Conservation (phyloP, 2,888 invertebrate species). For the Abscondita cerata region DNA sequence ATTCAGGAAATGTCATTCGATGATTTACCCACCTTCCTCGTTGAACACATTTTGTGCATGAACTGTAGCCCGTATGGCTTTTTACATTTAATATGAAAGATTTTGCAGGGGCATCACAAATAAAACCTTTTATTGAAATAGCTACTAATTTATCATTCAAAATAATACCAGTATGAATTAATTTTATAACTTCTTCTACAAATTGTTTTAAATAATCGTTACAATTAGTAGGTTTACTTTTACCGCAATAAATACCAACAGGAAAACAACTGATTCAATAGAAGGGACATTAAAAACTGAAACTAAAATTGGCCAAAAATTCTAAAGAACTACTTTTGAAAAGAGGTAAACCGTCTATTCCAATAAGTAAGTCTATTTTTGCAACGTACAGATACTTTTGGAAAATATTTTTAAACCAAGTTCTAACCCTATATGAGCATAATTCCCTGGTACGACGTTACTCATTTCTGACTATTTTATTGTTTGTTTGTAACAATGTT, state of each 20-base stretch:
- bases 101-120: slow-evolving; percentile 30
- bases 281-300: slow-evolving; percentile 7
- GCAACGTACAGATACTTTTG: background rate
- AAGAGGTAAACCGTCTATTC: slow-evolving; percentile 6
- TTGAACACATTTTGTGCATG: slow-evolving; percentile 21
- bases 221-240: slow-evolving; percentile 10
- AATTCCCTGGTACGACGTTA: slow-evolving; percentile 20
- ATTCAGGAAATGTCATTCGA: slow-evolving; percentile 6
- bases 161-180: background rate
- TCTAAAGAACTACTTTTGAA: background rate
- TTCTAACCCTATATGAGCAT: slow-evolving; percentile 25
- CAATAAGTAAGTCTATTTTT: background rate
- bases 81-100: slow-evolving; percentile 17
- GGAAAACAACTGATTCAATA: slow-evolving; percentile 8
- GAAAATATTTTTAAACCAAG: background rate
- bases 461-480: background rate
- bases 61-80: slow-evolving; percentile 25
- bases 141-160: slow-evolving; percentile 1
- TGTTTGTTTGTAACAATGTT: slow-evolving; percentile 20
- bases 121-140: slow-evolving; percentile 23
- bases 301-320: slow-evolving; percentile 9
- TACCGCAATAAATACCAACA: slow-evolving; percentile 15
- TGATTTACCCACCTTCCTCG: slow-evolving; percentile 15
- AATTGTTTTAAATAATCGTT: slow-evolving; percentile 15
- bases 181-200: slow-evolving; percentile 6